Evolutionary conservation across 1,140 invertebrate species (phyloP).

Genomic region (Brachionus koreanus): DNA sequence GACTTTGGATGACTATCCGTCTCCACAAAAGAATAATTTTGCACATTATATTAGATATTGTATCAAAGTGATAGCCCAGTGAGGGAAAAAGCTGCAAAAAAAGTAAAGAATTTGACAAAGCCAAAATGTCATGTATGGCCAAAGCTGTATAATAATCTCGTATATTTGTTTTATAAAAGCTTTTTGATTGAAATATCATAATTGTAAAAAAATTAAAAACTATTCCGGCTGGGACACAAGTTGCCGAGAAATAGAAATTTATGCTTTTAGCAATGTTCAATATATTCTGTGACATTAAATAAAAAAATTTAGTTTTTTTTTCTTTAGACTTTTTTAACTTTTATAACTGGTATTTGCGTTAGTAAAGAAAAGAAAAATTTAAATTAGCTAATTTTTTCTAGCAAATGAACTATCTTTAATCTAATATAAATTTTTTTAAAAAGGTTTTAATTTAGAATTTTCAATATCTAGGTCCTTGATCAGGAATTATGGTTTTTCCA

Average conservation of each 20-base stretch:
- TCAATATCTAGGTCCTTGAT: too few relatives aligned
- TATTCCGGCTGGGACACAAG: not conserved
- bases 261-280: not conserved
- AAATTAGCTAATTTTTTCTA: too few relatives aligned
- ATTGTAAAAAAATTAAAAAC: not conserved
- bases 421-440: too few relatives aligned
- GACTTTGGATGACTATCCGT: not conserved
- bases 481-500: too few relatives aligned
- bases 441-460: too few relatives aligned
- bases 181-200: not conserved
- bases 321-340: too few relatives aligned
- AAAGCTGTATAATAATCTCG: not conserved
- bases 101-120: not conserved
- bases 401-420: too few relatives aligned
- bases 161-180: not conserved
- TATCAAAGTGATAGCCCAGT: not conserved
- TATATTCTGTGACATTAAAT: not conserved
- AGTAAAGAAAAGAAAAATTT: too few relatives aligned
- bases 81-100: not conserved
- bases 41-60: not conserved
- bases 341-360: not conserved
- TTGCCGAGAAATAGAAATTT: constrained; percentile 1
- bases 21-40: not conserved
- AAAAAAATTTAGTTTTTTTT: not conserved
- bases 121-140: not conserved